Conservation (phyloP, 2,797 vertebrate species). For the Hozukius guyotensis region DNA sequence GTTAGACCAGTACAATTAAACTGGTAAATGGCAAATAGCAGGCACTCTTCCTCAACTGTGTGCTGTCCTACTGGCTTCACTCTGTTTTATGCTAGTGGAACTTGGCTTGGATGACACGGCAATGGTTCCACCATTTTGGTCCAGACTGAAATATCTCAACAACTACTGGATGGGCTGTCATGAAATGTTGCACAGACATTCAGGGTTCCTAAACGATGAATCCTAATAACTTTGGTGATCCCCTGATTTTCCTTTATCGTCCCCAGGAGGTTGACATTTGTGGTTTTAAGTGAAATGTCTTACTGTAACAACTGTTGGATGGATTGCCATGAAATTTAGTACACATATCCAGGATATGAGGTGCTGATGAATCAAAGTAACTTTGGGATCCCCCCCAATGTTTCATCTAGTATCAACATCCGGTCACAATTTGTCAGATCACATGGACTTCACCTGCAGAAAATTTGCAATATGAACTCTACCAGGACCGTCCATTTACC, state of each 20-base stretch:
- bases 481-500: constrained; percentile 62
- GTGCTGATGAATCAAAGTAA: background rate
- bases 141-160: no score
- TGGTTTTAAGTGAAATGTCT: no score
- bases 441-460: constrained; percentile 19
- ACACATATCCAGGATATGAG: background rate
- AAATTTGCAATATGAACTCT: constrained; percentile 35
- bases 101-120: no score
- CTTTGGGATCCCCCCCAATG: background rate
- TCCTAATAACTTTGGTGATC: no score
- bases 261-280: no score
- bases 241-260: no score
- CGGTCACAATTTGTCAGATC: background rate
- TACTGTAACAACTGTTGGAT: background rate
- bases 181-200: no score
- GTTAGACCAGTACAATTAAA: background rate
- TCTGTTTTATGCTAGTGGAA: background rate
- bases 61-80: background rate
- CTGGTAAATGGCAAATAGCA: background rate
- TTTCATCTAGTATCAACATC: background rate
- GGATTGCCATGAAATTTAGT: background rate
- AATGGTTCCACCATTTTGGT: no score
- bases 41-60: background rate
- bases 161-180: no score
- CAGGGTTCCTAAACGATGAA: no score